These are phyloP conservation scores for Drosophila neutralis DNA, from an alignment of 2,888 invertebrate species.

Conservation along the genomic window DNA sequence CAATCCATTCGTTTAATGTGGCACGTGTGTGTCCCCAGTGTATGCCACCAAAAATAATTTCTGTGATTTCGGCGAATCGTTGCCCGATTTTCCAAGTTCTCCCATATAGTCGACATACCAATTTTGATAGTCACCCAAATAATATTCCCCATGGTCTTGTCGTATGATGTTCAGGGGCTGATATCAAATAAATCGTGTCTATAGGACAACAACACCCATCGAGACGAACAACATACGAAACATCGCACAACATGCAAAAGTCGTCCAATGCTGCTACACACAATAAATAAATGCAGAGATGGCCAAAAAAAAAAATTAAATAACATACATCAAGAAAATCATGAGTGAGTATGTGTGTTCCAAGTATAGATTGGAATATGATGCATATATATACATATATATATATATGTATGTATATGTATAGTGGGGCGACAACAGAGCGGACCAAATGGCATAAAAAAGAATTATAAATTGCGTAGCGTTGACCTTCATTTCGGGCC, in stretches of 20 bases:
- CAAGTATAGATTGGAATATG: constrained; percentile 38
- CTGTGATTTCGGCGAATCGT: constrained; percentile 7
- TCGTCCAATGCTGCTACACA: constrained; percentile 33
- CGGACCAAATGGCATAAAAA: constrained; percentile 71
- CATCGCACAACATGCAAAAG: constrained; percentile 50
- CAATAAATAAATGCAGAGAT: constrained; percentile 73
- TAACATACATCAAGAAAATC: constrained; percentile 36
- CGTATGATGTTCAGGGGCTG: constrained; percentile 25
- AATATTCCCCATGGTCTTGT: constrained; percentile 34
- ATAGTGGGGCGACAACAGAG: constrained; percentile 43
- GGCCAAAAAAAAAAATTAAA: constrained; percentile 37
- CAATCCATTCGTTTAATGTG: constrained; percentile 33
- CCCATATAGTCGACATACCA: constrained; percentile 10
- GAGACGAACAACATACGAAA: constrained; percentile 15
- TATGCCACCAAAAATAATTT: not conserved
- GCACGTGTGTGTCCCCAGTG: constrained; percentile 69
- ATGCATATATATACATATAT: constrained; percentile 9
- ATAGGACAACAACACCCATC: constrained; percentile 13
- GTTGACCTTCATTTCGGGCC: constrained; percentile 79
- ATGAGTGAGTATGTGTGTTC: constrained; percentile 9
- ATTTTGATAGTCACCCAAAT: constrained; percentile 20
- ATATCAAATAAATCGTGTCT: not conserved
- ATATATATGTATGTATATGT: constrained; percentile 23
- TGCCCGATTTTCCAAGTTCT: constrained; percentile 12
- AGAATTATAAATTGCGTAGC: constrained; percentile 80